Conservation (phyloP, 2,797 vertebrate species). For the Periparus ater region DNA sequence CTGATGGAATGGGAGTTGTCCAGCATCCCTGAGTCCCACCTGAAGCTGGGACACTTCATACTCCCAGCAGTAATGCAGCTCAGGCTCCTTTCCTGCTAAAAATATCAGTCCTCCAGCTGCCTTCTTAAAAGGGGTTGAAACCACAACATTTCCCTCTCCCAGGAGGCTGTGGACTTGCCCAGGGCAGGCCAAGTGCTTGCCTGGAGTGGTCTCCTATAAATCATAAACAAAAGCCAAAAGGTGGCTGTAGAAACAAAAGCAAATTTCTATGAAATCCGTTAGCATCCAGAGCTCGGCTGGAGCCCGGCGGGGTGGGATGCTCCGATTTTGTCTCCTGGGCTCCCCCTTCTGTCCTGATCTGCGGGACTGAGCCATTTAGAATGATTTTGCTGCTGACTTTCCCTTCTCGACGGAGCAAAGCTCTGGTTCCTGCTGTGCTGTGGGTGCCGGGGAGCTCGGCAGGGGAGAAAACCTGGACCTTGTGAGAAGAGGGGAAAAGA, state of each 20-base stretch:
- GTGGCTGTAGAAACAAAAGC: not conserved
- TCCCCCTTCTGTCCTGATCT: constrained; percentile 46
- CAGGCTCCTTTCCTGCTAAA: not conserved
- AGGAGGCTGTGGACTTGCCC: not conserved
- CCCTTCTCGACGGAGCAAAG: not conserved
- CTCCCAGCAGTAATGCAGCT: not conserved
- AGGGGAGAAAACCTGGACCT: not conserved
- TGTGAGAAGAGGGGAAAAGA: not conserved
- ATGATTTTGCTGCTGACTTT: not conserved
- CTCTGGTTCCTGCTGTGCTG: not conserved
- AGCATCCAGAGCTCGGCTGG: not conserved
- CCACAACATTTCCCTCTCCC: not conserved
- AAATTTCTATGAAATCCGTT: not conserved
- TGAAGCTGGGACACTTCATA: not conserved
- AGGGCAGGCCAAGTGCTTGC: not conserved
- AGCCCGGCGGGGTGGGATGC: not conserved
- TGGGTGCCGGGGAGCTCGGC: accelerated
- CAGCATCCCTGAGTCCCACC: not conserved
- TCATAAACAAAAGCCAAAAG: not conserved
- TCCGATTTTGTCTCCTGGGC: constrained; percentile 29
- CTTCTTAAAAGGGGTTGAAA: not conserved
- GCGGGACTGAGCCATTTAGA: not conserved
- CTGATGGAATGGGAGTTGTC: not conserved
- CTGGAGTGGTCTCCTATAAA: not conserved
- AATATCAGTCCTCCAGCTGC: not conserved